phyloP scores from a whole-genome alignment of 1,140 invertebrate species.

The Macrosteles quadrilineatus region DNA sequence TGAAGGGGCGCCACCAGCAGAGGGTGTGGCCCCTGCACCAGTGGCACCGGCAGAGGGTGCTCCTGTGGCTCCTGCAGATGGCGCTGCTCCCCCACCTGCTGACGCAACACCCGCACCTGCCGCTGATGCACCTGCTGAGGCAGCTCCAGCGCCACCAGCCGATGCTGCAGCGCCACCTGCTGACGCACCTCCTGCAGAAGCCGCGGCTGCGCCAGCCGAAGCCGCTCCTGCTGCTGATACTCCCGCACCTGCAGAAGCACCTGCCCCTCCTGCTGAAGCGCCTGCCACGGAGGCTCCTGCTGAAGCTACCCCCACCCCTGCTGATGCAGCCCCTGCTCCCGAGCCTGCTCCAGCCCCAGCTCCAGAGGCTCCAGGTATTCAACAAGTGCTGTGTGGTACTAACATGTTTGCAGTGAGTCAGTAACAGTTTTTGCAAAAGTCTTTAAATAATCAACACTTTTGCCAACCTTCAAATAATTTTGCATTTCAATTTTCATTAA shows the following conservation, averaged over 20 bases:
- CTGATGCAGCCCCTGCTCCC: constrained; percentile 42
- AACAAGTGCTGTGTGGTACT: too few relatives aligned
- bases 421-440: too few relatives aligned
- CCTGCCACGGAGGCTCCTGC: constrained; percentile 48
- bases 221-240: constrained; percentile 39
- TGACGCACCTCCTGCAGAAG: constrained; percentile 3
- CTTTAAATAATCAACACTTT: too few relatives aligned
- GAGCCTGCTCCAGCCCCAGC: constrained; percentile 47
- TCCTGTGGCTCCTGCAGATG: constrained; percentile 7
- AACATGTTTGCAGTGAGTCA: too few relatives aligned
- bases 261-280: constrained; percentile 14
- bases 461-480: too few relatives aligned
- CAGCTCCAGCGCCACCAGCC: constrained; percentile 20
- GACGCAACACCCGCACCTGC: constrained; percentile 41
- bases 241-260: constrained; percentile 23
- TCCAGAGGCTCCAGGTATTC: constrained; percentile 36
- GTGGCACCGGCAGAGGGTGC: constrained; percentile 7
- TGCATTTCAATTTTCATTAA: too few relatives aligned
- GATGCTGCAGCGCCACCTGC: constrained; percentile 43
- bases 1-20: constrained; percentile 49
- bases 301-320: constrained; percentile 41
- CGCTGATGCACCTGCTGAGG: constrained; percentile 10
- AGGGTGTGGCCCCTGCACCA: constrained; percentile 40
- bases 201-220: constrained; percentile 43
- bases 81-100: constrained; percentile 33